Base-by-base conservation (phyloP, 1,140 invertebrate species). In the Matsumurasca onukii region DNA sequence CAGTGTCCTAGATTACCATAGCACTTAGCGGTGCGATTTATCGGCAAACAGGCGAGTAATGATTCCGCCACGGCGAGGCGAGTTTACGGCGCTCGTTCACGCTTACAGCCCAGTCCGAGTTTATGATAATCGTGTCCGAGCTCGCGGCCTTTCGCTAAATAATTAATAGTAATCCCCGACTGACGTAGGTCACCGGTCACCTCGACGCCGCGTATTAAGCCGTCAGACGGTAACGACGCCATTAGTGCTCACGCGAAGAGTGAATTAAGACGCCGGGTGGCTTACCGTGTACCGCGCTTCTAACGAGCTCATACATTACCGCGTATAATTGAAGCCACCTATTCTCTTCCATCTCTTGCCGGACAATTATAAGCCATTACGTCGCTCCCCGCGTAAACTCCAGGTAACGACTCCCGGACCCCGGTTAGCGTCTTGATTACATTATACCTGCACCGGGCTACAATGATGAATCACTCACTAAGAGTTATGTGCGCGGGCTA, bases 221-320 rank as follows among this genome's bases (percentile, higher is more conserved):
- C 55, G 55, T 59, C 55, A 59, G 55, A 20, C 55, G 25, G 15
- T 59, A 59, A 59, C 55, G 29, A 59, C 29, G 55, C 55, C 24
- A 59, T 59, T 59, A 59, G 55, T 17, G 20, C 17, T 25, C 55
- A 59, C 55, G 55, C 55, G 55, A 59, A 17, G 22, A 3, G 55
- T 27, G 55, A 59, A 59, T 59, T 59, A 59, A 59, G 55, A 59
- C 55, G 55, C 55, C 55, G 29, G 24, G 25, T 24, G 49, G 20
- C 49, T 3, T n/a, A 27, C 29, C 29, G 34, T n/a, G 34, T 17
- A 17, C 34, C 34, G 34, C 34, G 34, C 34, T 17, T 9, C 34
- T 39, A 39, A 39, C 34, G 34, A 39, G 34, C 34, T 39, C 5
- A 39, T 39, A 39, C 34, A 39, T 39, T 39, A 39, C 34, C 34